Percentiles rank a stretch among this genome's conserved stretches.
phyloP scores from a whole-genome alignment of 2,113 vertebrate genomes.

The Poeciliopsis turrubarensis region DNA sequence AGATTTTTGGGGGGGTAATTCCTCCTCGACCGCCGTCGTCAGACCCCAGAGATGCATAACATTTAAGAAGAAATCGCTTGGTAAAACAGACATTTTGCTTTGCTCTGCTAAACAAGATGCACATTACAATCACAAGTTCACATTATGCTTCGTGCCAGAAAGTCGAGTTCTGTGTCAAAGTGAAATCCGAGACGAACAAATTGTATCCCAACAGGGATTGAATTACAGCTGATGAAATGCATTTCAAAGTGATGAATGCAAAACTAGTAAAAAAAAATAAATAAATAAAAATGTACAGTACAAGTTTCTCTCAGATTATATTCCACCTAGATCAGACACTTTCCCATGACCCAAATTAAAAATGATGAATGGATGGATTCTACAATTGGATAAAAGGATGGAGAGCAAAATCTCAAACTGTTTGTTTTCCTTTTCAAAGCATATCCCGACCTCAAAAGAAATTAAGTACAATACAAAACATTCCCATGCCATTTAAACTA shows the following conservation, averaged over 20 bases:
- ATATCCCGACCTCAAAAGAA: no score
- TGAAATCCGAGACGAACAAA: conserved; percentile 21
- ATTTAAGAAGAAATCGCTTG: conserved; percentile 69
- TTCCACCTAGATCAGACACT: conserved; percentile 41
- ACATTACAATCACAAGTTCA: conserved; percentile 19
- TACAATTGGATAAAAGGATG: no score
- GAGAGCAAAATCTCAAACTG: no score
- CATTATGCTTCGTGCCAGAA: not conserved
- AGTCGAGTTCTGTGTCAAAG: conserved; percentile 12
- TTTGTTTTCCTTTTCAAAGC: no score
- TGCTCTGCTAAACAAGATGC: conserved; percentile 47
- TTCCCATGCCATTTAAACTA: no score
- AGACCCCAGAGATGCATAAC: conserved; percentile 68
- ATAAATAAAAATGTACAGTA: conserved; percentile 60
- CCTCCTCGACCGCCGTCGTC: conserved; percentile 65
- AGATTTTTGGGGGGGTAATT: conserved; percentile 72
- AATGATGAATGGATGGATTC: no score
- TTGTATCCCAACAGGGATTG: conserved; percentile 33
- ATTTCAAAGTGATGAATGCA: conserved; percentile 57
- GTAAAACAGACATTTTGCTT: conserved; percentile 43
- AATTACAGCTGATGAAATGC: conserved; percentile 54
- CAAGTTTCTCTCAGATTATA: conserved; percentile 49
- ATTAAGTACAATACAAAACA: no score
- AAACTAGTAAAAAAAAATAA: conserved; percentile 18
- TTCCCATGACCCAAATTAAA: conserved; percentile 30